Conservation (phyloP, 2,113 vertebrate species). For the Sardina pilchardus region DNA sequence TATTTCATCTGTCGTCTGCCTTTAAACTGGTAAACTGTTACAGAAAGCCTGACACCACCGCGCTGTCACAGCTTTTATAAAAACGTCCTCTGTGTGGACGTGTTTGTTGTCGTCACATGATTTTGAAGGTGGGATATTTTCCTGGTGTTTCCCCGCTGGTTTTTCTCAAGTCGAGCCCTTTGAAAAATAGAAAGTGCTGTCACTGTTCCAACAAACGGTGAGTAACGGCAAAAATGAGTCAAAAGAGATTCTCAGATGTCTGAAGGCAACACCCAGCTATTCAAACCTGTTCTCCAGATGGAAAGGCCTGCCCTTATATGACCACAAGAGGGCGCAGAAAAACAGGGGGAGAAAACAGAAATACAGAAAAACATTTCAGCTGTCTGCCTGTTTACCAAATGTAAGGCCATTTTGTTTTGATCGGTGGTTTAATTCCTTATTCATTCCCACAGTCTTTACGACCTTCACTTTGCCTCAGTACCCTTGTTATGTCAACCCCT, state of each 20-base stretch:
- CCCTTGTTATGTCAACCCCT: neutral
- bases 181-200: conserved; percentile 1
- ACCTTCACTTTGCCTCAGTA: neutral
- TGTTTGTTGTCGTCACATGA: neutral
- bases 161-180: neutral
- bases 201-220: conserved; percentile 31
- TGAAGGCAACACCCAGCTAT: conserved; percentile 22
- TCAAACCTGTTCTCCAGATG: conserved; percentile 29
- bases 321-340: neutral
- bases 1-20: neutral
- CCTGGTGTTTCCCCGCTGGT: neutral
- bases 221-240: conserved; percentile 51
- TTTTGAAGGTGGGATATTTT: neutral
- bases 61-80: neutral
- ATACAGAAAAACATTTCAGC: neutral
- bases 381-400: neutral
- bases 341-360: neutral
- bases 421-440: neutral
- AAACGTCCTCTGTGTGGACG: neutral
- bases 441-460: neutral
- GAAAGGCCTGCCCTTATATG: neutral
- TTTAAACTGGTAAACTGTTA: neutral
- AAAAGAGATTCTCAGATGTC: conserved; percentile 32
- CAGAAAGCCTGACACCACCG: neutral
- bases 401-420: neutral